A percentile compares a stretch with the other conserved stretches of the same genome.
phyloP scores from a whole-genome alignment of 2,797 vertebrate species.

The Parauchenoglanis punctatus region DNA sequence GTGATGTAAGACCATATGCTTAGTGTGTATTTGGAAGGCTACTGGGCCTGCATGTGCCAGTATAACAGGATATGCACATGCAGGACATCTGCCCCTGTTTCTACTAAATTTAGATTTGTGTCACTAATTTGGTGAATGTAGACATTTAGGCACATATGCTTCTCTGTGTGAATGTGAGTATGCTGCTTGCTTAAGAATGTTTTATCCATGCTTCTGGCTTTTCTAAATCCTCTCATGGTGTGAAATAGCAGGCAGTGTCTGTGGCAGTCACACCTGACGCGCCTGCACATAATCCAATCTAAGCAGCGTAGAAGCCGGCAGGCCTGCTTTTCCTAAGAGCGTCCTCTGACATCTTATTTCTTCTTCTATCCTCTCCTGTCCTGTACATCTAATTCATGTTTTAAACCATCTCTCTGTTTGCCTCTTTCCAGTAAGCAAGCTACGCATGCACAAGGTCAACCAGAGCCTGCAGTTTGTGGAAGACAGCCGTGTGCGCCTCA shows the following conservation, averaged over 20 bases:
- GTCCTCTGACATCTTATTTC: conserved; percentile 69
- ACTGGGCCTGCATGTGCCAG: conserved; percentile 32
- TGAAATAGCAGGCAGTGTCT: conserved; percentile 64
- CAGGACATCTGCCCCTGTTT: conserved; percentile 36
- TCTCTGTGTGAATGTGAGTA: conserved; percentile 24
- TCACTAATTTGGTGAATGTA: conserved; percentile 9
- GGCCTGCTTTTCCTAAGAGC: conserved; percentile 49
- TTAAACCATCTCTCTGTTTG: conserved; percentile 46
- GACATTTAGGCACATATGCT: conserved; percentile 15
- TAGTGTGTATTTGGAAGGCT: conserved; percentile 50
- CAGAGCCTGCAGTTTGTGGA: conserved; percentile 87
- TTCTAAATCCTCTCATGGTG: conserved; percentile 57
- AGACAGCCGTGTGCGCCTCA: conserved; percentile 87
- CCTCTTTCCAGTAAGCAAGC: conserved; percentile 81
- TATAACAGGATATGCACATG: conserved; percentile 28
- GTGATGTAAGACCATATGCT: conserved; percentile 34
- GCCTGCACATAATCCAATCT: conserved; percentile 75
- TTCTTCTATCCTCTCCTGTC: conserved; percentile 42
- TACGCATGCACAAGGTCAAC: conserved; percentile 90
- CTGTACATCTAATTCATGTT: conserved; percentile 19
- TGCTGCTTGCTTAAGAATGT: conserved; percentile 30
- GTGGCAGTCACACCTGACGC: conserved; percentile 71
- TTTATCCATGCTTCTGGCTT: conserved; percentile 58
- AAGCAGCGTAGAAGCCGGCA: conserved; percentile 56
- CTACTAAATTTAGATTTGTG: conserved; percentile 8